A percentile compares a stretch with the other conserved stretches of the same genome.
These are phyloP conservation scores for Aleiodes alternator DNA, from an alignment of 2,888 invertebrate genomes.

Conservation along the genomic window DNA sequence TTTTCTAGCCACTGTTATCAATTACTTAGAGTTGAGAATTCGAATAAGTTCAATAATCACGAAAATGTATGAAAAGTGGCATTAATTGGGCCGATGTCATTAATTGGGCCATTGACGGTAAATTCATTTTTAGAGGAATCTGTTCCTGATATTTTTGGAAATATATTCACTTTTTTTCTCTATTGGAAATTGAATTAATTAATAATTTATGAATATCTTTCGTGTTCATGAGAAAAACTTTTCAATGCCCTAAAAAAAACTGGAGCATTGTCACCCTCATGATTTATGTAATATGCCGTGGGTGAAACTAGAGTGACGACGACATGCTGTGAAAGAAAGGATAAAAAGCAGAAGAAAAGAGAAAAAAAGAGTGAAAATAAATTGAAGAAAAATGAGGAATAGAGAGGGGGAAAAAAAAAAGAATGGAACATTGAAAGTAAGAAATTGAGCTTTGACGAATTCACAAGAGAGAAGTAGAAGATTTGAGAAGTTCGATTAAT, in stretches of 20 bases:
- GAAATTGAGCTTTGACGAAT: slow-evolving; percentile 35
- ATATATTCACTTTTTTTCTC: too few species aligned
- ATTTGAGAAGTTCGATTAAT: slow-evolving; percentile 36
- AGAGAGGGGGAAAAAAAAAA: slow-evolving; percentile 7
- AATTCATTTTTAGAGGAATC: too few species aligned
- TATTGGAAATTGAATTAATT: slow-evolving; percentile 1
- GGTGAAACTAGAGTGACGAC: slow-evolving; percentile 21
- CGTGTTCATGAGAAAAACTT: slow-evolving; percentile 24
- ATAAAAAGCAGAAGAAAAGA: slow-evolving; percentile 9
- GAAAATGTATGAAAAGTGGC: too few species aligned
- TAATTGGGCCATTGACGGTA: too few species aligned
- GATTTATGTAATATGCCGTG: slow-evolving; percentile 23
- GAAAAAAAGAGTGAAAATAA: slow-evolving; percentile 30
- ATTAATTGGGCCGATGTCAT: too few species aligned
- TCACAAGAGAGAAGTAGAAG: slow-evolving; percentile 31
- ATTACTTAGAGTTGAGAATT: too few species aligned
- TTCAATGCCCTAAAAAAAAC: slow-evolving; percentile 29
- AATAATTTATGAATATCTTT: slow-evolving; percentile 1
- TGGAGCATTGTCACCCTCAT: slow-evolving; percentile 13
- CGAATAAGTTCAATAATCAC: too few species aligned
- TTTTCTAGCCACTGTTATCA: too few species aligned
- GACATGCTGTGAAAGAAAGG: slow-evolving; percentile 20
- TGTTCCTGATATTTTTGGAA: too few species aligned
- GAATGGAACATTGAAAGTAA: slow-evolving; percentile 22
- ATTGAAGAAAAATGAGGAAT: slow-evolving; percentile 16